Base-by-base conservation (phyloP, 2,888 invertebrate species). In the Ochlodes sylvanus region DNA sequence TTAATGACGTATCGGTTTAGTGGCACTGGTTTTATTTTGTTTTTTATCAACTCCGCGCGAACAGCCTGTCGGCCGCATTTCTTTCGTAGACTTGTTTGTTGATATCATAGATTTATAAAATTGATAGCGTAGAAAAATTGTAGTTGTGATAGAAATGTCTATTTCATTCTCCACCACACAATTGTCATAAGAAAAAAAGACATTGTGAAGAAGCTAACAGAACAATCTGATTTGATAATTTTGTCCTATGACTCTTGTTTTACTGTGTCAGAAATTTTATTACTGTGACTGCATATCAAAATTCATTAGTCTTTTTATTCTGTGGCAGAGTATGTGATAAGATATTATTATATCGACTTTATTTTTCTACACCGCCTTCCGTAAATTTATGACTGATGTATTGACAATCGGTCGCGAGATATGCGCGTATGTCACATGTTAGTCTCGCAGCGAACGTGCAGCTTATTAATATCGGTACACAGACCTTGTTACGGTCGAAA, bases 401-500 rank as follows among this genome's bases (percentile, higher is more conserved):
- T 47, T 15, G 17, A 15, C 44, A 50, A 3, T n/a, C 50, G 12
- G 19, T 9, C 19, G 5, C 50, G 50, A 38, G 10, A 4, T 19
- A 50, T 12, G 19, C 19, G 50, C 10, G 50, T 50, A 19, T 50
- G 17, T 44, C 19, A 19, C 50, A 17, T 9, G 4, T 12, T 19
- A 27, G 52, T 52, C 21, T 52, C 14, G 14, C 27, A 50, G 50
- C 6, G 21, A 52, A 27, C 3, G 12, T 27, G 52, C 27, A n/a
- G 21, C 27, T 27, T 27, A 27, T 27, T 27, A 6, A 14, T 52
- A 6, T 52, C 21, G 14, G 17, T 19, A 50, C 50, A 12, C 52
- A 52, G 52, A 52, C 52, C 52, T 52, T 6, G 27, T 14, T 5
- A 27, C 65, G 38, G 54, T 52, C 54, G 42, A 41, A 14, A 34